Conservation (phyloP, 2,888 invertebrate species). For the Gasteruption jaculator region DNA sequence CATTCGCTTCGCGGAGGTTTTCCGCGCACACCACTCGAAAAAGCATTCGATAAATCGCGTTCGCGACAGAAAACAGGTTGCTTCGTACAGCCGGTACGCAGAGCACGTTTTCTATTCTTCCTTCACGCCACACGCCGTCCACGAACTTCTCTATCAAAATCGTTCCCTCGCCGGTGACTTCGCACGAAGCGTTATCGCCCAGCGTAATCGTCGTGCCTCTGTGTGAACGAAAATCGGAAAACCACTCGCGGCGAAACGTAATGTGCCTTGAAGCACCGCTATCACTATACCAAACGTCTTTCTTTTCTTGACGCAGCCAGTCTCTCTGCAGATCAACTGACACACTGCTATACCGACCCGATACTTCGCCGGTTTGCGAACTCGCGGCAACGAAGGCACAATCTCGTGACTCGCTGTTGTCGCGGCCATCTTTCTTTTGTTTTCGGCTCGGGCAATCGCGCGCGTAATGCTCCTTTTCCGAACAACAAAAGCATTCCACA, state of each 20-base stretch:
- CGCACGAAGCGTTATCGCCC: no score
- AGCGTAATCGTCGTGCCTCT: not conserved
- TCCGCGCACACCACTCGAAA: conserved; percentile 8
- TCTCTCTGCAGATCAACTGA: conserved; percentile 2
- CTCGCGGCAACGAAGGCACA: conserved; percentile 12
- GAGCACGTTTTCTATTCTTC: no score
- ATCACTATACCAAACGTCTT: conserved; percentile 14
- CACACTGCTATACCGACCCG: conserved; percentile 8
- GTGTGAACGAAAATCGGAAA: not conserved
- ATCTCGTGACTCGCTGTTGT: conserved; percentile 9
- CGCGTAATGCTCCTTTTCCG: conserved; percentile 14
- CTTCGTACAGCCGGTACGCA: no score
- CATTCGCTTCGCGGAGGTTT: conserved; percentile 8
- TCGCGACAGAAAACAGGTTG: conserved; percentile 5
- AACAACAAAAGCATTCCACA: conserved; percentile 8
- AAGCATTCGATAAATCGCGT: conserved; percentile 16
- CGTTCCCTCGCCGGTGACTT: not conserved
- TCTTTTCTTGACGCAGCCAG: conserved; percentile 8
- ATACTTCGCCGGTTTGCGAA: conserved; percentile 3
- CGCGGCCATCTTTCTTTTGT: conserved; percentile 10
- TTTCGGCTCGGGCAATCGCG: conserved; percentile 12
- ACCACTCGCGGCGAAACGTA: conserved; percentile 6
- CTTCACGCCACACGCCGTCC: no score
- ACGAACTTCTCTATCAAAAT: not conserved
- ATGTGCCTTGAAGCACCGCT: conserved; percentile 10